Base-by-base conservation (phyloP, 2,113 vertebrate species). In the Trichomycterus rosablanca region DNA sequence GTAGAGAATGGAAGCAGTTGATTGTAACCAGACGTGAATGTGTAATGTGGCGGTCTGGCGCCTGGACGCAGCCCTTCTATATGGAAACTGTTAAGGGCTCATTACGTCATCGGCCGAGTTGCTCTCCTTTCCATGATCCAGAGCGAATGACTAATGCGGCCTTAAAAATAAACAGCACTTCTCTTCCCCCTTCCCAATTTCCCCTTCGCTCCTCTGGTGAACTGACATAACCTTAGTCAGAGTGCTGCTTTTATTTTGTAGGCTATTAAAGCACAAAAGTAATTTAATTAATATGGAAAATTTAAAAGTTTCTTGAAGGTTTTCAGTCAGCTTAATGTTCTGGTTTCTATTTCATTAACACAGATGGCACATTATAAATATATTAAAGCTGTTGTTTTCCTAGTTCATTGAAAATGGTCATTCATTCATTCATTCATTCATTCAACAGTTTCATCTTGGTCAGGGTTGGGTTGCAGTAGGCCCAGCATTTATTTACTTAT, bases 21-120 rank as follows among this genome's bases (percentile, higher is more conserved):
- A 87, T 87, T 80, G 83, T 71, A 81, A 80, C 84, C 84, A 87
- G 86, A 84, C 83, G 54, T 53, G 66, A 65, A 64, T 58, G 67
- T 58, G 76, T 74, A 73, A 67, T 76, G 77, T 65, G 73, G 59
- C 71, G 67, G 77, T 63, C 83, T 82, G 84, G 84, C 79, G 80
- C 81, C 82, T 78, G 68, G 8, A 78, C 60, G 57, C 76, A 68
- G 70, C 72, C 69, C 67, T 66, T 71, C 78, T 79, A 70, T 75
- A 83, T 87, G 85, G 87, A 86, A 87, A 86, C 83, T 84, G 78
- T 87, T 86, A 83, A 72, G 56, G 77, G 71, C 79, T 51, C 60
- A 73, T 81, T 80, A 81, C 77, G 79, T 86, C 84, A 89, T 71
- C 74, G 69, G 61, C 23, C 44, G 43, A 58, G 54, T 54, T 53